A percentile compares a stretch with the other conserved stretches of the same genome.
Conservation (phyloP, 2,113 vertebrate genomes). For the Periophthalmus modestus region DNA sequence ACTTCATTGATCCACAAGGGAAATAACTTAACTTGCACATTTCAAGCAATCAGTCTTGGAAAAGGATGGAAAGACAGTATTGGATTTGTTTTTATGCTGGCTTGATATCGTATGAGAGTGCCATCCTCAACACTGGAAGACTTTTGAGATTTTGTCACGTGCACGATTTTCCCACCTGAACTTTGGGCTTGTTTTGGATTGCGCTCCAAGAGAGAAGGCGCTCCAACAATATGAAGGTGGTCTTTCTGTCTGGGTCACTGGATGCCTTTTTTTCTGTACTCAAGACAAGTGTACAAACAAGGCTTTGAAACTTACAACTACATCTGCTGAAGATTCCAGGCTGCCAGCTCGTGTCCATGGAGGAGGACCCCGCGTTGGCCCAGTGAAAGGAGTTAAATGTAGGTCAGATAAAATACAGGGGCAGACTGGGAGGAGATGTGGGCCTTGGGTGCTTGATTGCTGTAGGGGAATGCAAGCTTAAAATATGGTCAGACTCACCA, state of each 20-base stretch:
- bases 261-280: conserved; percentile 12
- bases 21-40: neutral
- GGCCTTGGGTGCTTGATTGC: conserved; percentile 47
- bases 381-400: conserved; percentile 68
- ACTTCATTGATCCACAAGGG: neutral
- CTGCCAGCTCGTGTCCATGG: conserved; percentile 16
- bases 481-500: neutral
- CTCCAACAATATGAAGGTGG: conserved; percentile 36
- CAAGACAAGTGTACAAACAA: conserved; percentile 22
- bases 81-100: neutral
- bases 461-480: conserved; percentile 28
- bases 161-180: conserved; percentile 22
- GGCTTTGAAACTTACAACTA: neutral
- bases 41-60: neutral
- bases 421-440: conserved; percentile 36
- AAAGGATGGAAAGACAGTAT: neutral
- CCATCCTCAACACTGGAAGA: conserved; percentile 12
- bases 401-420: conserved; percentile 67
- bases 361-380: conserved; percentile 38
- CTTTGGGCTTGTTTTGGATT: conserved; percentile 38
- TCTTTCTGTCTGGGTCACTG: conserved; percentile 17
- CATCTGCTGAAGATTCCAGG: conserved; percentile 17
- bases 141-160: conserved; percentile 16
- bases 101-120: conserved; percentile 13
- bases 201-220: conserved; percentile 32